Conservation (phyloP, 2,888 invertebrate genomes). For the Tineola bisselliella region DNA sequence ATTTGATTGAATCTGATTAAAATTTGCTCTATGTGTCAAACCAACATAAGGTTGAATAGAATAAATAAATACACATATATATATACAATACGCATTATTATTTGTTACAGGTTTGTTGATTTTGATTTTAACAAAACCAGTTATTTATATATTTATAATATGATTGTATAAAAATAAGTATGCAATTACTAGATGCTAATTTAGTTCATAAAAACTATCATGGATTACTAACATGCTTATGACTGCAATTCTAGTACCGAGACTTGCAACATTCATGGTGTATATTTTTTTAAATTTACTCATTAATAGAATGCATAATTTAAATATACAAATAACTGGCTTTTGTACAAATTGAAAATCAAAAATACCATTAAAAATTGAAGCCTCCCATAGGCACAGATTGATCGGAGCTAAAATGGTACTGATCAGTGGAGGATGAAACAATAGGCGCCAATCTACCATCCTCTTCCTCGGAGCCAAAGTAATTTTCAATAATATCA, state of each 20-base stretch:
- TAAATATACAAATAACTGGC: neutral
- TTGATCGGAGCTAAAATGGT: conserved; percentile 76
- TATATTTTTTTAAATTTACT: no score
- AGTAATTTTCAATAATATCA: conserved; percentile 96
- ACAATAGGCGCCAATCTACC: conserved; percentile 80
- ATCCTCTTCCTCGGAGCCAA: conserved; percentile 92
- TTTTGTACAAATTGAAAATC: conserved; percentile 13
- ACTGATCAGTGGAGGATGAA: conserved; percentile 76
- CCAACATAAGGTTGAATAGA: no score
- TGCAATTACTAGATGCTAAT: neutral
- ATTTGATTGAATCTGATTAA: no score
- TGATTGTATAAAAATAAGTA: neutral
- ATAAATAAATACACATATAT: no score
- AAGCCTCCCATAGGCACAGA: conserved; percentile 82
- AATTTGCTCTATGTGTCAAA: no score
- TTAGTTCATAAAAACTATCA: neutral
- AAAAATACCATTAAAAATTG: conserved; percentile 72
- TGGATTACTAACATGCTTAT: no score
- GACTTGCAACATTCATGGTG: no score
- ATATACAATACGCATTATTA: no score
- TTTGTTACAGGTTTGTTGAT: neutral
- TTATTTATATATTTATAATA: neutral
- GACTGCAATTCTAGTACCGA: no score
- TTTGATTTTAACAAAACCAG: neutral
- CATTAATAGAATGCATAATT: no score